Evolutionary conservation across 2,888 invertebrate species (phyloP).

Genomic region (Heteromyza rotundicornis): DNA sequence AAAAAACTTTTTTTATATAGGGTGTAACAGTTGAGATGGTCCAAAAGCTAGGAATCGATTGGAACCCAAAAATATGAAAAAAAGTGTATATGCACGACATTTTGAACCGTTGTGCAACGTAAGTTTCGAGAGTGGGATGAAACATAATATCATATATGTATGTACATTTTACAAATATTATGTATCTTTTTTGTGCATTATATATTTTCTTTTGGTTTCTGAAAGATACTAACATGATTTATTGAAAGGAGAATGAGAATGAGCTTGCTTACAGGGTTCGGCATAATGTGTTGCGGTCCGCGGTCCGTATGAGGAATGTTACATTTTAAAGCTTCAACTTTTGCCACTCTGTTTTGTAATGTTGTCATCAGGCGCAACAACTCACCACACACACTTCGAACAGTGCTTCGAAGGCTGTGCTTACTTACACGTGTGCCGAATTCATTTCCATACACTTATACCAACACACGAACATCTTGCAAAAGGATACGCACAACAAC

Average conservation of each 20-base stretch:
- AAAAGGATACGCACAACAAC: constrained; percentile 6
- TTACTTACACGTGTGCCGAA: constrained; percentile 53
- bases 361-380: neutral
- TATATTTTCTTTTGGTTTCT: constrained; percentile 20
- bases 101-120: too few species aligned
- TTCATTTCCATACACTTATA: constrained; percentile 42
- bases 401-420: constrained; percentile 33
- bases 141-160: constrained; percentile 35
- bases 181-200: constrained; percentile 15
- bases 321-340: too few species aligned
- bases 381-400: neutral
- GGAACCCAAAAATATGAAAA: too few species aligned
- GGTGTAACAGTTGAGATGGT: too few species aligned
- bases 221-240: constrained; percentile 52
- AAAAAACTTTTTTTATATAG: too few species aligned
- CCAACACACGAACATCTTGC: constrained; percentile 5
- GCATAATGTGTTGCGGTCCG: too few species aligned
- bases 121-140: constrained; percentile 12
- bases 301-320: too few species aligned
- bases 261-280: constrained; percentile 23
- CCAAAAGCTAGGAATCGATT: too few species aligned
- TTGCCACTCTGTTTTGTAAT: neutral
- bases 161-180: constrained; percentile 29
- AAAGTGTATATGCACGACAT: too few species aligned
- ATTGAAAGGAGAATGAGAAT: constrained; percentile 41